A percentile compares a stretch with the other conserved stretches of the same genome.
Evolutionary conservation across 2,113 vertebrate species (phyloP).

Genomic region (Acrocephalus arundinaceus): DNA sequence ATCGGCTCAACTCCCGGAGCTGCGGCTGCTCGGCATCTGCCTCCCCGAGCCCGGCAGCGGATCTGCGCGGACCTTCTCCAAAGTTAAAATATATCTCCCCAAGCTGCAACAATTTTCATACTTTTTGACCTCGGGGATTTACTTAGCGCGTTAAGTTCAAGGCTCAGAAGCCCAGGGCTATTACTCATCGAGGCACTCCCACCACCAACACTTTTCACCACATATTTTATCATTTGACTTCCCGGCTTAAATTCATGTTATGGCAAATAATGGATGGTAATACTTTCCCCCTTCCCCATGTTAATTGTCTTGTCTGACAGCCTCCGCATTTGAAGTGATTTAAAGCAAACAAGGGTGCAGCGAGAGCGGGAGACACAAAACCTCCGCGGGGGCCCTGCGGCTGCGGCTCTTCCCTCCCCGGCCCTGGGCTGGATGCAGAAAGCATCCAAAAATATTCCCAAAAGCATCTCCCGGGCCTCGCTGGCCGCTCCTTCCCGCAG

Average conservation of each 20-base stretch:
- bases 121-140: conserved; percentile 66
- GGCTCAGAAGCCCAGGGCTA: conserved; percentile 39
- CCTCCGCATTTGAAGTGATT: conserved; percentile 60
- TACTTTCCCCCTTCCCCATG: conserved; percentile 64
- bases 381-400: not conserved
- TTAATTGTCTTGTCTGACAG: conserved; percentile 67
- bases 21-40: not conserved
- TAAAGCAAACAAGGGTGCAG: conserved; percentile 47
- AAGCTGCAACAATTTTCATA: conserved; percentile 56
- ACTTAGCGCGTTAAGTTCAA: conserved; percentile 40
- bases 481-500: not conserved
- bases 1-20: not conserved
- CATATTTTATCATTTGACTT: conserved; percentile 65
- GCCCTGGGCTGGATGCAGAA: not conserved
- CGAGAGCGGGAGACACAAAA: not conserved
- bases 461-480: not conserved
- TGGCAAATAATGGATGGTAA: conserved; percentile 72
- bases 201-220: conserved; percentile 33
- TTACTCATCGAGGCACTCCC: conserved; percentile 54
- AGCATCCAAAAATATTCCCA: no score
- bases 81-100: conserved; percentile 67
- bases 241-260: conserved; percentile 67
- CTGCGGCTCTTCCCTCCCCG: not conserved
- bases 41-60: not conserved
- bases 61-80: not conserved